These are phyloP conservation scores for Drosophila nigromelanica DNA, from an alignment of 1,140 invertebrate species.

Conservation along the genomic window DNA sequence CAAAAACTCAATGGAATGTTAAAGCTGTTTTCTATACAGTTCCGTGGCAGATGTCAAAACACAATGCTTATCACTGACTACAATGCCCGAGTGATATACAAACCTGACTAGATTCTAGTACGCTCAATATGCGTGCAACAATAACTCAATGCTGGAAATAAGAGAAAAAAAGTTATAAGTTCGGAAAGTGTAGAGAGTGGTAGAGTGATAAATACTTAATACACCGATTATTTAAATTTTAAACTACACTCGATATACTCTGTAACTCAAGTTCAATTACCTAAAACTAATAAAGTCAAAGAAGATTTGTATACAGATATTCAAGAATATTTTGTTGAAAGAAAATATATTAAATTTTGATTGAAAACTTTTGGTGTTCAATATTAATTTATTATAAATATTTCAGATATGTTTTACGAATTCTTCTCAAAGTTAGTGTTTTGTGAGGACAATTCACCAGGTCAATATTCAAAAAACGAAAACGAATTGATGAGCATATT, in stretches of 20 bases:
- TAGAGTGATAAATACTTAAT: background rate
- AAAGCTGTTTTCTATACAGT: too few species aligned
- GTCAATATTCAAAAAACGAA: too few species aligned
- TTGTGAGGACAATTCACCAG: too few species aligned
- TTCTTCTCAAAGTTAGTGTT: too few species aligned
- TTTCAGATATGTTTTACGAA: too few species aligned
- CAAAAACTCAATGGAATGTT: constrained; percentile 11
- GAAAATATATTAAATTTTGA: background rate
- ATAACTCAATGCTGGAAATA: constrained; percentile 22
- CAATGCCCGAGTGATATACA: constrained; percentile 31
- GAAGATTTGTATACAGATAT: too few species aligned
- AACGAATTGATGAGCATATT: too few species aligned
- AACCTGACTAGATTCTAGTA: constrained; percentile 17
- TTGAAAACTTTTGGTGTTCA: background rate
- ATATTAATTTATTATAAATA: too few species aligned
- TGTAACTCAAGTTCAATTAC: background rate
- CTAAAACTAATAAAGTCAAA: too few species aligned
- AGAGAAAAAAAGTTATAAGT: background rate
- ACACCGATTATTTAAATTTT: background rate
- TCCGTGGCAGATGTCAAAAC: constrained; percentile 18
- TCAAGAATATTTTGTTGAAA: too few species aligned
- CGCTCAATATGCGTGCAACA: constrained; percentile 44
- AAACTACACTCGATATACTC: background rate
- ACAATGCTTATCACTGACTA: constrained; percentile 39
- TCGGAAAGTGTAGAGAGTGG: background rate